Base-by-base conservation (phyloP, 2,797 vertebrate species). In the Dermochelys coriacea region DNA sequence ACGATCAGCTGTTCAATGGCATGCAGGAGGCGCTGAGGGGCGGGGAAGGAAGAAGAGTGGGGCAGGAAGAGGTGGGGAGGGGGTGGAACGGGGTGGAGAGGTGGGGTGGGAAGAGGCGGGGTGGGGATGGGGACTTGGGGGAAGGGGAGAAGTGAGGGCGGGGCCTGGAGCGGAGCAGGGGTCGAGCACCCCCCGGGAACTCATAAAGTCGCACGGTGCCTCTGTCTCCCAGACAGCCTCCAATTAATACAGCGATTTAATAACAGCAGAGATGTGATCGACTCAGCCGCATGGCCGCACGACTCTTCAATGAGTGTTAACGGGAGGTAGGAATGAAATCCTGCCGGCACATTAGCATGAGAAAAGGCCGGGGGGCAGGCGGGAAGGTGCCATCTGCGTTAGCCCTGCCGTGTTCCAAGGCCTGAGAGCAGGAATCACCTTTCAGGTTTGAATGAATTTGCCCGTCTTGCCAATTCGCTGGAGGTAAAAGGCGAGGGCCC, bases 221-320 rank as follows among this genome's bases (percentile, higher is more conserved):
- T 59, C 12, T 59, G 12, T 59, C 12, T 59, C 57, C 3, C 57
- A 31, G 11, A 8, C 45, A 54, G 52, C 49, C 21, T 21, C 0
- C 3, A 80, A 52, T 88, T 41, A 89, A 47, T 5, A 34, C 11
- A 55, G 80, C 54, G 49, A 84, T 80, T 37, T 68, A 6, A 3
- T 77, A 94, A 82, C 1, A 0, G 1, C 16, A 75, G 84, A 85
- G 74, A 92, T 29, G 83, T 87, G 93, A 90, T 18, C 95, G 95
- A 95, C 83, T 0, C 55, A 47, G 86, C 91, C 85, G 89, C 90
- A 81, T 27, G 79, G 75, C 84, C 94, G 91, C 95, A 59, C 71
- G 92, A 92, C 91, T 82, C 47, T 86, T 51, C 91, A 97, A 93
- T 91, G 92, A 92, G 93, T 88, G 87, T 37, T 95, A 93, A 96